These are phyloP conservation scores for Zygogramma bicolorata DNA, from an alignment of 2,888 invertebrate species.

Conservation along the genomic window DNA sequence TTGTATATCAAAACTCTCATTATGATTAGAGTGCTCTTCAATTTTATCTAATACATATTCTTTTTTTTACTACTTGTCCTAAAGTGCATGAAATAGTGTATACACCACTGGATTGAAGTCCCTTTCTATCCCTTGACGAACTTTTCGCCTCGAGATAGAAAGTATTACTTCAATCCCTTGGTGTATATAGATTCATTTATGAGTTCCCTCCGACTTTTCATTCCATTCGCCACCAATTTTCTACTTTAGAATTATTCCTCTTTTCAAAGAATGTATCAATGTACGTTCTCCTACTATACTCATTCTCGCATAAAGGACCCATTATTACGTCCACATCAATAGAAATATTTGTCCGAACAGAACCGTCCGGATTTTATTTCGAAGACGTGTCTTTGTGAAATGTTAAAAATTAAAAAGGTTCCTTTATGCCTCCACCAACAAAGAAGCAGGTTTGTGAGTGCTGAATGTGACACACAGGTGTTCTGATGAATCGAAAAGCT, in stretches of 20 bases:
- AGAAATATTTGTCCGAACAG: background rate
- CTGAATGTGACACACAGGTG: background rate
- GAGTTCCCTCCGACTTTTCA: no score
- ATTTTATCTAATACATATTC: no score
- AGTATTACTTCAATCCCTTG: no score
- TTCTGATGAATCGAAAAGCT: background rate
- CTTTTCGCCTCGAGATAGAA: no score
- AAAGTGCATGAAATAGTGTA: no score
- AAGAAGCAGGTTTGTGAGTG: background rate
- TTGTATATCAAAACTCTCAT: no score
- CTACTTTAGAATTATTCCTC: background rate
- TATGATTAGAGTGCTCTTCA: no score
- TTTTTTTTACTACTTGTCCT: no score
- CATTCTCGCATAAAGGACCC: background rate
- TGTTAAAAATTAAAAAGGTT: background rate
- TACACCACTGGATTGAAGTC: no score
- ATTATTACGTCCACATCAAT: background rate
- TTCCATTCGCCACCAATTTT: no score
- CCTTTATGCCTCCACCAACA: background rate
- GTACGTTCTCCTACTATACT: background rate
- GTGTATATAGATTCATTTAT: background rate
- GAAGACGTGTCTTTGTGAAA: background rate
- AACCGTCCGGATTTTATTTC: background rate
- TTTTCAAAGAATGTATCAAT: background rate
- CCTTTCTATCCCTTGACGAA: no score